Evolutionary conservation across 2,888 invertebrate genomes (phyloP), one percentile per base, ranked within the genome.

Genomic region (Tanytarsus gracilentus): DNA sequence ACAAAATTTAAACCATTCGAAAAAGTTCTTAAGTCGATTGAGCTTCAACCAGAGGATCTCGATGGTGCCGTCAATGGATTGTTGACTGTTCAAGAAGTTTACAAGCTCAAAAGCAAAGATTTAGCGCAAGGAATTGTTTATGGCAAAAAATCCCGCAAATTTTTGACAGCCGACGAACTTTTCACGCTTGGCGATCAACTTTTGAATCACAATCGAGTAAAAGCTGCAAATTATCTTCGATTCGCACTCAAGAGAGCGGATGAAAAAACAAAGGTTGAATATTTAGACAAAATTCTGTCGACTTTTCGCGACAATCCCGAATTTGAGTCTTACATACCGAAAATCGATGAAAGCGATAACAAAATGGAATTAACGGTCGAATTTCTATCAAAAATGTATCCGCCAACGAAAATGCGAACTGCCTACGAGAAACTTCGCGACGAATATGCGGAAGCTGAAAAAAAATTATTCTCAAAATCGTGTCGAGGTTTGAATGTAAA

Each of bases 51-150:
- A n/a, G n/a, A n/a, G n/a, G 51, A 51, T 29, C n/a, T 51, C n/a
- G 4, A 11, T n/a, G 51, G 51, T 11, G 51, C 51, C 3, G 51
- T 51, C 7, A 30, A 27, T 30, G 51, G 51, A 5, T 49, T 49
- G 25, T 4, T 49, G 4, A n/a, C n/a, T 26, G 26, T 49, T 23
- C 49, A 49, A 26, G 9, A 23, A 5, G 11, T n/a, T 23, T 49
- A 23, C 14, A 18, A n/a, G 8, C 11, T 49, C 8, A 49, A 14
- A 3, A 18, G 8, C 9, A n/a, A n/a, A n/a, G 49, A 49, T 4
- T 26, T 49, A 9, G 49, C 49, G 2, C n/a, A 23, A 6, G 49
- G 49, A 25, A 7, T 49, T 23, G 18, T 49, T 14, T 25, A 23
- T 5, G 49, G 49, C 4, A 26, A 23, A n/a, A 49, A 49, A 26